Evolutionary conservation across 1,140 invertebrate species (phyloP).

Genomic region (Aphis gossypii): DNA sequence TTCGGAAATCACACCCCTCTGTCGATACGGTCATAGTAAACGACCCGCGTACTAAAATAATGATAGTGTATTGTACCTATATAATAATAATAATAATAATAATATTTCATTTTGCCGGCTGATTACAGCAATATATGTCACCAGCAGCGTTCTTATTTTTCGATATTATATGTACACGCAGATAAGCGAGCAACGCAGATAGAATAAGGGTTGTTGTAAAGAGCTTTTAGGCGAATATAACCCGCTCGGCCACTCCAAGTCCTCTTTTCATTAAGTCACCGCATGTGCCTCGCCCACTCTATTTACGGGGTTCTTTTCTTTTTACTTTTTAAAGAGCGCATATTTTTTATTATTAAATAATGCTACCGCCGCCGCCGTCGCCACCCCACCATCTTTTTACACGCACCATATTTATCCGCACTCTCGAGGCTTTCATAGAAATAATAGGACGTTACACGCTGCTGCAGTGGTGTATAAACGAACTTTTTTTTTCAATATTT

Average conservation of each 20-base stretch:
- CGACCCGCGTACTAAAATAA: not conserved
- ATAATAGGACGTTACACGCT: not conserved
- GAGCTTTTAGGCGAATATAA: conserved; percentile 20
- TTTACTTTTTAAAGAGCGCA: not conserved
- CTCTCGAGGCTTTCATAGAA: not conserved
- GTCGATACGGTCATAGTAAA: not conserved
- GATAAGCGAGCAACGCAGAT: not conserved
- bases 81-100: conserved; percentile 6
- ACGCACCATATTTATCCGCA: not conserved
- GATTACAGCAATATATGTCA: not conserved
- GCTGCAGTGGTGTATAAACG: not conserved
- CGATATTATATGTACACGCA: conserved; percentile 27
- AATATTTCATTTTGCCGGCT: not conserved
- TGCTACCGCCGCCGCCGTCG: not conserved
- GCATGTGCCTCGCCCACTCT: conserved; percentile 46
- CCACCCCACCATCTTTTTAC: not conserved
- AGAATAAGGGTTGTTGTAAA: conserved; percentile 30
- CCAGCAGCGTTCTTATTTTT: not conserved
- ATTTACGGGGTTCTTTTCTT: not conserved
- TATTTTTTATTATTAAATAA: conserved; percentile 44
- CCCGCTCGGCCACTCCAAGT: conserved; percentile 32
- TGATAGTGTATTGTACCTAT: not conserved
- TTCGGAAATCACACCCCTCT: not conserved
- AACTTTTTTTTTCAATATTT: not conserved
- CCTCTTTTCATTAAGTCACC: conserved; percentile 47